Evolutionary conservation across 2,113 vertebrate genomes (phyloP), one percentile per base, ranked within the genome.

Genomic region (Ciconia maguari): DNA sequence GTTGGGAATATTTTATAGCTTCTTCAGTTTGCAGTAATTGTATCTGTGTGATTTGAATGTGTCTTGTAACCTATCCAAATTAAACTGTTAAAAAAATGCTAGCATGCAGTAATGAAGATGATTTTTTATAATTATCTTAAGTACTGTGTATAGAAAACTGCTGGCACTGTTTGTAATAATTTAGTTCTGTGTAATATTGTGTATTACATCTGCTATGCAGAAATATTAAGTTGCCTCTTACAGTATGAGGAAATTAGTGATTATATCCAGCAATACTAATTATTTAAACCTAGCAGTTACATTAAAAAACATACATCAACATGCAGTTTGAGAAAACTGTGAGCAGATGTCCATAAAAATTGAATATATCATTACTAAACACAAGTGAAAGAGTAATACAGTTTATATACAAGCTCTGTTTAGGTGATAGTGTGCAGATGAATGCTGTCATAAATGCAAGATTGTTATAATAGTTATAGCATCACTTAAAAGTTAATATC

Each of bases 41-140:
- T 98, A 97, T 98, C 97, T 97, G 52, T 97, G 96, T 97, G 95
- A 97, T 98, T 98, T 97, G 95, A 97, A 97, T 96, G 89, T 97
- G 96, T 97, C 97, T 98, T 98, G 96, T 98, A 98, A 97, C 96
- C 96, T 98, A 97, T 98, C 97, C 98, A 98, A 98, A 98, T 98
- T 96, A 98, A 98, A 98, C 96, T 97, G 96, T 98, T 98, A 95
- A 98, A 98, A 97, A 98, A 98, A 98, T 97, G 94, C 91, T 97
- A 97, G 89, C 95, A 94, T 90, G 82, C 95, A 88, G 94, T 98
- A 98, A 98, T 98, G 98, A 98, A 98, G 96, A 98, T 97, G 94
- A 97, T 98, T 98, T 98, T 98, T 98, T 97, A 97, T 98, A 98
- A 98, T 98, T 98, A 98, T 97, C 97, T 93, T 97, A 98, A 98